Evolutionary conservation across 2,113 vertebrate species (phyloP).

Genomic region (Silurus asotus): DNA sequence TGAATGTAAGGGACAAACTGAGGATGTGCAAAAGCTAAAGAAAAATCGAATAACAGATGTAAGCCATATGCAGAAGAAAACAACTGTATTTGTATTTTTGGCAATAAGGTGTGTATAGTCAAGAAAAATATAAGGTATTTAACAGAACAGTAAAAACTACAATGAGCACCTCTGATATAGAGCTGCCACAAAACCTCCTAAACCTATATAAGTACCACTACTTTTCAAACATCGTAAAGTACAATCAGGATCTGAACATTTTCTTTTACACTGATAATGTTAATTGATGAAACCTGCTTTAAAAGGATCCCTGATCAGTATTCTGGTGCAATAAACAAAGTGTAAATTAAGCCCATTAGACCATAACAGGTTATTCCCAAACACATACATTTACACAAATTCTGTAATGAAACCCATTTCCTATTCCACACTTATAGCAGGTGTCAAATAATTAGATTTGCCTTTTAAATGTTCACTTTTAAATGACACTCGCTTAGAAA

Average conservation of each 20-base stretch:
- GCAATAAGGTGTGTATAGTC: not conserved
- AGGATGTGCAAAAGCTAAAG: not conserved
- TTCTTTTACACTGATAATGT: not conserved
- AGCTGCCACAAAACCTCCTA: not conserved
- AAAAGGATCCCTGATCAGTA: not conserved
- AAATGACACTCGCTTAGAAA: not conserved
- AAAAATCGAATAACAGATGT: not conserved
- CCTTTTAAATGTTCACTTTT: not conserved
- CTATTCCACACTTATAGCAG: not conserved
- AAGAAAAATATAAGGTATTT: not conserved
- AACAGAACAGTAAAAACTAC: not conserved
- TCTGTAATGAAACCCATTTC: not conserved
- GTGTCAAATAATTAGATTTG: not conserved
- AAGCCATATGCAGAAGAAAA: not conserved
- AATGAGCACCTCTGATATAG: not conserved
- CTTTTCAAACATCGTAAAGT: not conserved
- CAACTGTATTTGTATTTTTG: not conserved
- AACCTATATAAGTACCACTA: not conserved
- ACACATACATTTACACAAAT: not conserved
- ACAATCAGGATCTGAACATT: not conserved
- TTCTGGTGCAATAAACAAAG: not conserved
- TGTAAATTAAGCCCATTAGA: not conserved
- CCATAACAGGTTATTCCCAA: not conserved
- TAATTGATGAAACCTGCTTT: not conserved
- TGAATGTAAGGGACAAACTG: slow-evolving; percentile 10